Evolutionary conservation across 2,888 invertebrate species (phyloP), one percentile per base, ranked within the genome.

Genomic region (Andrena haemorrhoa): DNA sequence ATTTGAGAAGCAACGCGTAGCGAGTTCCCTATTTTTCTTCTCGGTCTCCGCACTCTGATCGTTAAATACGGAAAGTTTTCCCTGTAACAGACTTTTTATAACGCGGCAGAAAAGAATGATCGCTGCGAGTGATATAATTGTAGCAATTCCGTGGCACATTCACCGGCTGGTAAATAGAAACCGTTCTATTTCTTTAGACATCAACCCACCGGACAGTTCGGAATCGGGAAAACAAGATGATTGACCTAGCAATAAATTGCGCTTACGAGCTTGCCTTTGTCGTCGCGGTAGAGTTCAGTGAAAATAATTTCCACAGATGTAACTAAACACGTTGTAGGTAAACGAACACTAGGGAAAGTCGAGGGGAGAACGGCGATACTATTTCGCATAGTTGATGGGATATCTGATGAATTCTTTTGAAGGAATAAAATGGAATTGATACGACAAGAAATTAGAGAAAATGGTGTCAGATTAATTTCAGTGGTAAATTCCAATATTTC

Each of bases 1-100:
- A 64, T 12, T 33, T 61, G 61, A 51, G 71, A 71, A 61, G 35
- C 35, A 56, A 20, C 20, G 20, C 16, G 35, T 33, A 56, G 5
- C 60, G 51, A 20, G 31, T 41, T 65, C 20, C 35, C 65, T 31
- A 61, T 58, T 79, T 64, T 16, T 47, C 23, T 53, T 10, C 3
- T 10, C 20, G 7, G 20, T 68, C 35, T 53, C 35, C 35, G 68
- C 31, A n/a, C 51, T 8, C 6, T 12, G 26, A 35, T 79, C 69
- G 65, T 79, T 79, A 70, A 56, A 71, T 61, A 74, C 70, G 74
- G 81, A 79, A 82, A 82, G 80, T 74, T 65, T 69, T 65, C 66
- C 20, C 47, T 23, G 51, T 1, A 47, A n/a, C 65, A 33, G 12
- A 49, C 23, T 65, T 66, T 79, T 74, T 66, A 8, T 16, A 10